These are phyloP conservation scores for Myotis brandtii DNA, from an alignment of 2,113 vertebrate genomes.

Conservation along the genomic window DNA sequence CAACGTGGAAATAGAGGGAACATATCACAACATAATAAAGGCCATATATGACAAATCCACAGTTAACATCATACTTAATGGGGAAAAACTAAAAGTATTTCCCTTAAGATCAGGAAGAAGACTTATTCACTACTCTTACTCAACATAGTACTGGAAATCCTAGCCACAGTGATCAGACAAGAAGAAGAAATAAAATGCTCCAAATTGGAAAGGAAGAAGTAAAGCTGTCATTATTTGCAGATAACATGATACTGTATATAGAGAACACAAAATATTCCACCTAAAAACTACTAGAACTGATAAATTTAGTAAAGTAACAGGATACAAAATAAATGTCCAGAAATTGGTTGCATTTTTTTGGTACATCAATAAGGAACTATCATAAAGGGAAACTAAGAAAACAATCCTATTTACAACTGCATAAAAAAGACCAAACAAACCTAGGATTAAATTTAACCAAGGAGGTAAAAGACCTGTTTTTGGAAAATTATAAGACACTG, in stretches of 20 bases:
- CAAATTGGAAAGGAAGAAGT: neutral
- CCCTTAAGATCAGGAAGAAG: neutral
- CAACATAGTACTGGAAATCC: neutral
- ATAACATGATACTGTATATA: neutral
- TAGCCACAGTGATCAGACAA: neutral
- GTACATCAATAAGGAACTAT: too few species aligned
- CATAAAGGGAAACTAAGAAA: too few species aligned
- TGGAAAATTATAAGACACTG: too few species aligned
- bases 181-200: neutral
- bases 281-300: too few species aligned
- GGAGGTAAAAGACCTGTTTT: too few species aligned
- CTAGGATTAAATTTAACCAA: too few species aligned
- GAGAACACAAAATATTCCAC: too few species aligned
- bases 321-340: too few species aligned
- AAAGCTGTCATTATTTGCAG: neutral
- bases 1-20: neutral
- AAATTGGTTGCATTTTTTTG: too few species aligned
- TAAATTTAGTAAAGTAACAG: too few species aligned
- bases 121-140: neutral
- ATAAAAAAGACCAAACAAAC: too few species aligned
- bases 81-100: neutral
- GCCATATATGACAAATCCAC: neutral
- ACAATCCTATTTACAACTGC: too few species aligned
- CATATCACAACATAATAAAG: neutral
- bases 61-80: neutral